Evolutionary conservation across 2,113 vertebrate species (phyloP).

Genomic region (Boulengeromyrus knoepffleri): DNA sequence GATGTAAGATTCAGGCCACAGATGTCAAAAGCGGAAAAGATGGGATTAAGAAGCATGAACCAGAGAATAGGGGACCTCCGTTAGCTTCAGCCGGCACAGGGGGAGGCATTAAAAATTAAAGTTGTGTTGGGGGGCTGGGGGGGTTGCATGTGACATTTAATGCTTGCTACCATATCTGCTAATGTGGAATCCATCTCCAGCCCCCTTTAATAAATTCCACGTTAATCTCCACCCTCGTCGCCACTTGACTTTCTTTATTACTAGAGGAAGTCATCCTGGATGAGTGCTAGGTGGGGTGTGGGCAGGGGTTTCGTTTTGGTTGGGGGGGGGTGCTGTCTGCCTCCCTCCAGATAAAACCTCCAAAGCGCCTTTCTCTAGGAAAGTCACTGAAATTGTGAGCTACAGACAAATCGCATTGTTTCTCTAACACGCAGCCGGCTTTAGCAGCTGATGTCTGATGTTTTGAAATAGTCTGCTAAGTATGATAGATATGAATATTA

Average conservation of each 20-base stretch:
- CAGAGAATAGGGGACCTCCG: slow-evolving; percentile 12
- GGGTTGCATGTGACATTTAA: slow-evolving; percentile 40
- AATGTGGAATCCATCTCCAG: neutral
- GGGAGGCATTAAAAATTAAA: slow-evolving; percentile 48
- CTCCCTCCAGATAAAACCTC: neutral
- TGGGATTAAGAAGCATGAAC: slow-evolving; percentile 36
- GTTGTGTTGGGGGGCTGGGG: neutral
- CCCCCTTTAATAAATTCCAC: slow-evolving; percentile 26
- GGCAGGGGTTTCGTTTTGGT: neutral
- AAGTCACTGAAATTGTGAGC: neutral
- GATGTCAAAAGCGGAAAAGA: slow-evolving; percentile 23
- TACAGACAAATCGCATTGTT: neutral
- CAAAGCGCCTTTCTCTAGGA: neutral
- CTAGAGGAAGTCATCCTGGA: slow-evolving; percentile 16
- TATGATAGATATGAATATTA: neutral
- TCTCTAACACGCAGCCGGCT: neutral
- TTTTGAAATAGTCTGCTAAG: neutral
- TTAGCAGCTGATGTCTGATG: neutral
- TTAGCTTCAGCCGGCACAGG: neutral
- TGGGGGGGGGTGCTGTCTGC: too few relatives aligned
- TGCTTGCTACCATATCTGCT: slow-evolving; percentile 12
- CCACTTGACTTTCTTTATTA: slow-evolving; percentile 39
- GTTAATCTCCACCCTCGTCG: slow-evolving; percentile 40
- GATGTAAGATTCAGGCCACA: slow-evolving; percentile 14
- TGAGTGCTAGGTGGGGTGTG: neutral